phyloP scores from a whole-genome alignment of 1,140 invertebrate species.

The Drosophila triauraria region DNA sequence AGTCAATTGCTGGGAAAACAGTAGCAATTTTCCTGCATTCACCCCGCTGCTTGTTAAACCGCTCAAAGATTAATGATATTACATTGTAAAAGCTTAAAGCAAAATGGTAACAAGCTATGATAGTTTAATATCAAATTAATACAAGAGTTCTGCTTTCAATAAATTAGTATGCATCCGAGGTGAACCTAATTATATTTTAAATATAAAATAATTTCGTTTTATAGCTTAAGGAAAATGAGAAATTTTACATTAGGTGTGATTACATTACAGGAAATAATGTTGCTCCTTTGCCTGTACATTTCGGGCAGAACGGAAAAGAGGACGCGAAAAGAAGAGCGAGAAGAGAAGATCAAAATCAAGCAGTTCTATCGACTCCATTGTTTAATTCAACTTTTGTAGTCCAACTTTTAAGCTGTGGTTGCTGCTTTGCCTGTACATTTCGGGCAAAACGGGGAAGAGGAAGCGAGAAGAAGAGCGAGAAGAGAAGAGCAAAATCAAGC shows the following conservation, averaged over 20 bases:
- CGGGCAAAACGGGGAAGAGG: no score
- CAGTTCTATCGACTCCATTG: no score
- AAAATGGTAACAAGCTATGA: constrained; percentile 1
- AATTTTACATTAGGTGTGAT: background rate
- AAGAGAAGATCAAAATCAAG: no score
- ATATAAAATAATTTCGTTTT: background rate
- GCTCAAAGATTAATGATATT: constrained; percentile 43
- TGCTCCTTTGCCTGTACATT: no score
- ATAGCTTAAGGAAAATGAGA: background rate
- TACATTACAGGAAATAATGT: background rate
- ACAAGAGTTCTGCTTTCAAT: background rate
- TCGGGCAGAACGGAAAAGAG: no score
- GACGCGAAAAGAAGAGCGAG: no score
- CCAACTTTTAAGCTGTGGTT: no score
- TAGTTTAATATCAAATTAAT: constrained; percentile 1
- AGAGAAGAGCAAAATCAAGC: no score
- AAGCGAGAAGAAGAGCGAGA: no score
- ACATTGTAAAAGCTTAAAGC: constrained; percentile 6
- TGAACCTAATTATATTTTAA: background rate
- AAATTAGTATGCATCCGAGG: background rate
- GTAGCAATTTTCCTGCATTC: constrained; percentile 56
- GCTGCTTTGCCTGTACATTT: no score
- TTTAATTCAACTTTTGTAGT: no score
- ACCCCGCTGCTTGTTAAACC: constrained; percentile 31
- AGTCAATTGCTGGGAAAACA: constrained; percentile 53